These are phyloP conservation scores for Tinea pellionella DNA, from an alignment of 2,888 invertebrate genomes.

Conservation along the genomic window DNA sequence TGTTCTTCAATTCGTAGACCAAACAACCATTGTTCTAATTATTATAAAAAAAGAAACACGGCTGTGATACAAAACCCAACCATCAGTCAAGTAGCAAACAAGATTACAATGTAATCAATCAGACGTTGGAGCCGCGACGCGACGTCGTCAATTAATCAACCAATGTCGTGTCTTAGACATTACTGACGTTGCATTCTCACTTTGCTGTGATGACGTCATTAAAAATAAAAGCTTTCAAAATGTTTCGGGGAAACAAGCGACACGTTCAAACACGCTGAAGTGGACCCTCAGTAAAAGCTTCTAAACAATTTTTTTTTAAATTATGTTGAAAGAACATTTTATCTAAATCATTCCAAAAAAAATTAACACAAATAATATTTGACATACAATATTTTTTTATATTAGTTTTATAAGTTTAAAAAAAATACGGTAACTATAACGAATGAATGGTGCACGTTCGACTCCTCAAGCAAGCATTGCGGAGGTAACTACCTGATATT, in stretches of 20 bases:
- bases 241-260: background rate
- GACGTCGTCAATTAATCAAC: conserved; percentile 57
- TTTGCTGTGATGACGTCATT: conserved; percentile 9
- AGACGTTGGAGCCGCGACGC: conserved; percentile 31
- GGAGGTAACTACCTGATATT: too few species aligned
- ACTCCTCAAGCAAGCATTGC: too few species aligned
- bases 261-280: background rate
- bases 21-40: conserved; percentile 19
- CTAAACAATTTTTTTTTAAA: too few species aligned
- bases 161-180: conserved; percentile 32
- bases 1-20: too few species aligned
- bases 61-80: conserved; percentile 38
- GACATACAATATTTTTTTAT: too few species aligned
- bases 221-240: conserved; percentile 11
- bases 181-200: conserved; percentile 13
- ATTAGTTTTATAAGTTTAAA: too few species aligned
- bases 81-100: conserved; percentile 62
- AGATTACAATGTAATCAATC: conserved; percentile 65
- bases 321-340: too few species aligned
- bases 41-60: conserved; percentile 32
- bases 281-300: background rate
- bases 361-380: too few species aligned
- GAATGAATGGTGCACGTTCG: too few species aligned
- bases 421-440: too few species aligned
- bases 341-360: too few species aligned